Percentiles rank a stretch among this genome's conserved stretches.
Evolutionary conservation across 2,113 vertebrate genomes (phyloP).

Genomic region (Glaucidium brasilianum): DNA sequence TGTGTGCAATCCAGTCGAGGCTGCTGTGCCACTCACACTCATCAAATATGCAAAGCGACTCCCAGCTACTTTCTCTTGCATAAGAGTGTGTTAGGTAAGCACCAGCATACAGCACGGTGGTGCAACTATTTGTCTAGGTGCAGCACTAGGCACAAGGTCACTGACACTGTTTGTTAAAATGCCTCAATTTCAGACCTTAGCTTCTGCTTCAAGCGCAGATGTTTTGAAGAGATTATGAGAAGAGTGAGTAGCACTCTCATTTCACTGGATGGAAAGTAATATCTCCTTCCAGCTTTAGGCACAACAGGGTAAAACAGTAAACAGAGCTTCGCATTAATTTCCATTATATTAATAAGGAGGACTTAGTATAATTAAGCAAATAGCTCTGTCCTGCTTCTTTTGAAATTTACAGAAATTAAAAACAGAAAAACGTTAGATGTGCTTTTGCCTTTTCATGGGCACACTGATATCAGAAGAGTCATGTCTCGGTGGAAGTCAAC

Average conservation of each 20-base stretch:
- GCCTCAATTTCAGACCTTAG: not conserved
- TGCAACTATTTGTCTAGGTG: not conserved
- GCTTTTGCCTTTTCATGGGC: not conserved
- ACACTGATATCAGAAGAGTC: not conserved
- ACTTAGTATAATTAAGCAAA: not conserved
- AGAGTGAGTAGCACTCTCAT: not conserved
- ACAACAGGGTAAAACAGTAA: not conserved
- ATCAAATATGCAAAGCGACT: not conserved
- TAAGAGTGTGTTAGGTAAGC: not conserved
- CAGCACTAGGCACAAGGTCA: not conserved
- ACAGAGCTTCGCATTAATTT: not conserved
- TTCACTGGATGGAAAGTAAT: not conserved
- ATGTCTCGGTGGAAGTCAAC: rapidly evolving
- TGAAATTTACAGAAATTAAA: not conserved
- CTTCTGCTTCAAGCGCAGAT: not conserved
- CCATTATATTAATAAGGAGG: not conserved
- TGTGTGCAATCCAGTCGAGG: not conserved
- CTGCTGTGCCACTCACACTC: not conserved
- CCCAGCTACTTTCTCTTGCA: not conserved
- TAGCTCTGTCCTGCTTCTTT: not conserved
- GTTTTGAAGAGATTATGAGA: not conserved
- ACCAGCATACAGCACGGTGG: rapidly evolving
- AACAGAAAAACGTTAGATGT: not conserved
- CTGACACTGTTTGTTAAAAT: not conserved
- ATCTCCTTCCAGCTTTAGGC: not conserved